Conservation (phyloP, 2,113 vertebrate species). For the Sphyrna mokarran region DNA sequence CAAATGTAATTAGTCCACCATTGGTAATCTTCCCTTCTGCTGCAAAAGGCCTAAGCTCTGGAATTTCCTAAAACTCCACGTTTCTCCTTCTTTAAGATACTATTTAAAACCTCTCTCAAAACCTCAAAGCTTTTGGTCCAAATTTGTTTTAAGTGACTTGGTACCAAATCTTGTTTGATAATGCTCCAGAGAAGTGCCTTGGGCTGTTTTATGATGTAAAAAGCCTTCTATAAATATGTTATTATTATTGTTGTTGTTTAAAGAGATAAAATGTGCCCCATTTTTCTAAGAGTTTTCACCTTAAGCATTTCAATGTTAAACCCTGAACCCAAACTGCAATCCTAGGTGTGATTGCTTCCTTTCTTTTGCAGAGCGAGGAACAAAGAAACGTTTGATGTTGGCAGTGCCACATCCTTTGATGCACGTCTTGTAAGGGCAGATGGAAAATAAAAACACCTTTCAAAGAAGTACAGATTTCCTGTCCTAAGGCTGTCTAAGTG, state of each 20-base stretch:
- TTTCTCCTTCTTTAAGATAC: not conserved
- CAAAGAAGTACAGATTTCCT: not conserved
- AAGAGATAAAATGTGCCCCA: not conserved
- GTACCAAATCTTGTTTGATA: not conserved
- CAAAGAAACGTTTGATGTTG: not conserved
- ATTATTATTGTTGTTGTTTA: not conserved
- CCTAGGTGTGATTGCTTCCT: not conserved
- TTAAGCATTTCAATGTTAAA: not conserved
- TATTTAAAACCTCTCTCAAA: not conserved
- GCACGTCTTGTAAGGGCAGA: not conserved
- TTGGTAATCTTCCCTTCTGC: not conserved
- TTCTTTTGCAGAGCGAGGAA: not conserved
- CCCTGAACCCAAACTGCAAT: not conserved
- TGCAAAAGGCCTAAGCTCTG: not conserved
- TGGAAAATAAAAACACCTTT: not conserved
- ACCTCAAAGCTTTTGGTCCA: not conserved
- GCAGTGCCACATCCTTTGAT: not conserved
- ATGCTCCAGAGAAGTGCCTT: not conserved
- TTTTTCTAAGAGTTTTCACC: not conserved
- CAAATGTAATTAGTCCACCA: not conserved
- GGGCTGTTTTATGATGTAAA: not conserved
- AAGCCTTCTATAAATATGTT: not conserved
- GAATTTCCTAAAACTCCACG: not conserved
- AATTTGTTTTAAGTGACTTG: not conserved
- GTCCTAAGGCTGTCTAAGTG: not conserved